Evolutionary conservation across 2,797 vertebrate species (phyloP).

Genomic region (Chaenodraco wilsoni): DNA sequence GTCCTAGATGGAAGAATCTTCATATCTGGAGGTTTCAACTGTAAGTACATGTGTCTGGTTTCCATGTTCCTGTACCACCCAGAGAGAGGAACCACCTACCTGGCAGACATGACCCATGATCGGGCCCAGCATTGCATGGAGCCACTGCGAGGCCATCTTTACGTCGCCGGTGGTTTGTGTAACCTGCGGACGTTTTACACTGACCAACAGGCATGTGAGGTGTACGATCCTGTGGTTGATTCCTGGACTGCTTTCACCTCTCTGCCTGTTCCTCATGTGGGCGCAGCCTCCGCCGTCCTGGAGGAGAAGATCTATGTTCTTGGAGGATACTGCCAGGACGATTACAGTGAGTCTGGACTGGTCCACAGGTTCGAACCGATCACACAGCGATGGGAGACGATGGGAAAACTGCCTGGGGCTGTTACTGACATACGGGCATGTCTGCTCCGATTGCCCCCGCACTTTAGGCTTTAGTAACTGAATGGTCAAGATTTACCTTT

Average conservation of each 20-base stretch:
- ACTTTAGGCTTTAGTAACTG: conserved; percentile 62
- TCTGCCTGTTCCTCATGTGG: conserved; percentile 78
- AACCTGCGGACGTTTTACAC: conserved; percentile 80
- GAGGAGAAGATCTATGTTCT: conserved; percentile 82
- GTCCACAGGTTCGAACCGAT: conserved; percentile 79
- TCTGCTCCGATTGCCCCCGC: conserved; percentile 72
- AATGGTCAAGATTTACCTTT: background rate
- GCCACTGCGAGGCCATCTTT: conserved; percentile 69
- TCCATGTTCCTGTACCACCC: conserved; percentile 82
- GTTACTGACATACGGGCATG: conserved; percentile 79
- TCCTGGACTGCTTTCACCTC: conserved; percentile 69
- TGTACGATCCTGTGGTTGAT: conserved; percentile 67
- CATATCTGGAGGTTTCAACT: conserved; percentile 84
- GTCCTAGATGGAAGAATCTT: conserved; percentile 71
- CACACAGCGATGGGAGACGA: conserved; percentile 75
- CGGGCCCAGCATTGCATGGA: conserved; percentile 86
- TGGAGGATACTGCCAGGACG: conserved; percentile 84
- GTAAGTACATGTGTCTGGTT: conserved; percentile 77
- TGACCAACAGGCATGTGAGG: conserved; percentile 80
- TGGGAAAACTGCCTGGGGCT: conserved; percentile 79
- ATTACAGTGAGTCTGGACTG: conserved; percentile 79
- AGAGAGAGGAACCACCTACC: conserved; percentile 70
- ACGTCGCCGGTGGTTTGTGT: conserved; percentile 78
- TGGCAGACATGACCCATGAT: conserved; percentile 79
- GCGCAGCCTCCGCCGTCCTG: conserved; percentile 78